Conservation (phyloP, 2,113 vertebrate species). For the Sinosuthora webbiana region DNA sequence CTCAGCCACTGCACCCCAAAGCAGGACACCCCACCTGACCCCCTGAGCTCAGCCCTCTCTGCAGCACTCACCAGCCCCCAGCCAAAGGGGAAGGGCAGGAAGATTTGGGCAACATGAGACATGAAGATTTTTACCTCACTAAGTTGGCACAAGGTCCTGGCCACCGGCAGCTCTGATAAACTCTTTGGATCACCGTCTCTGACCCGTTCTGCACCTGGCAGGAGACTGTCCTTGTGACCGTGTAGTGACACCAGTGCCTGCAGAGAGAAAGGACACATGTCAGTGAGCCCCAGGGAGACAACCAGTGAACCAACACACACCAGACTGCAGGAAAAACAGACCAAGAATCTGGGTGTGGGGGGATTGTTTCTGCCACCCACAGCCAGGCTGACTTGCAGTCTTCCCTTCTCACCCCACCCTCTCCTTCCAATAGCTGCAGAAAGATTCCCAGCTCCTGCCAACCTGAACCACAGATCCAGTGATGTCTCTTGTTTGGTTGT, state of each 20-base stretch:
- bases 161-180: conserved; percentile 94
- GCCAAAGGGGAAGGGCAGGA: not conserved
- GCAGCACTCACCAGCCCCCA: not conserved
- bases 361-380: not conserved
- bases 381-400: not conserved
- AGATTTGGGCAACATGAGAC: not conserved
- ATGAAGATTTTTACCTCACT: conserved; percentile 82
- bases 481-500: not conserved
- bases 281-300: not conserved
- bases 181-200: conserved; percentile 88
- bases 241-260: conserved; percentile 96
- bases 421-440: not conserved
- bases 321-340: not conserved
- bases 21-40: not conserved
- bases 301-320: not conserved
- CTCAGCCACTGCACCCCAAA: not conserved
- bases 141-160: conserved; percentile 91
- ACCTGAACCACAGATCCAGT: conserved; percentile 2
- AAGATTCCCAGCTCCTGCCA: conserved; percentile 12
- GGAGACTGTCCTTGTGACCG: conserved; percentile 85
- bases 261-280: not conserved
- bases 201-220: conserved; percentile 95
- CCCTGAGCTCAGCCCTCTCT: not conserved
- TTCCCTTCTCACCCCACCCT: not conserved
- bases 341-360: not conserved